Percentiles rank a stretch among this genome's conserved stretches.
phyloP scores from a whole-genome alignment of 2,888 invertebrate genomes.

The Eucriotettix oculatus region DNA sequence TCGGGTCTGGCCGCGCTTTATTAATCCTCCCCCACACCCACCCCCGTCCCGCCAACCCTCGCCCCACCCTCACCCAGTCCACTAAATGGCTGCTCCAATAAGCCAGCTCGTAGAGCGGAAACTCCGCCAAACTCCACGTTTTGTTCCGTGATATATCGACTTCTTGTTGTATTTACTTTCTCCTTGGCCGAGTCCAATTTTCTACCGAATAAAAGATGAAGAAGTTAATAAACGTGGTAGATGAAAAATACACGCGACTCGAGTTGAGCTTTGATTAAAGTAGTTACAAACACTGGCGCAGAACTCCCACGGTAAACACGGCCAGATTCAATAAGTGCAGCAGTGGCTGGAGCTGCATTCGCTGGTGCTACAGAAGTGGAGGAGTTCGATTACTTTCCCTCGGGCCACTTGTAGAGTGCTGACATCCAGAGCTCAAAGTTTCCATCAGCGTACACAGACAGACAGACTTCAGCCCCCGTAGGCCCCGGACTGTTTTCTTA shows the following conservation, averaged over 20 bases:
- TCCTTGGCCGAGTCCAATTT: constrained; percentile 22
- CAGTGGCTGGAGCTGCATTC: background rate
- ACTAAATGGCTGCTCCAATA: background rate
- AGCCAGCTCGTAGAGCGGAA: background rate
- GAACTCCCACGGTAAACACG: constrained; percentile 12
- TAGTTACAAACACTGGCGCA: constrained; percentile 16
- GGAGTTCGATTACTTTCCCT: background rate
- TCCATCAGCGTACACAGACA: background rate
- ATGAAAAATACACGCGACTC: constrained; percentile 16
- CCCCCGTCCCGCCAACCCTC: background rate
- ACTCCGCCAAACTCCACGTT: background rate
- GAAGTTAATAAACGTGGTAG: constrained; percentile 22
- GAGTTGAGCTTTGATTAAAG: constrained; percentile 16
- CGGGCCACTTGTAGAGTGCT: background rate
- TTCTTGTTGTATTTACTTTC: constrained; percentile 21
- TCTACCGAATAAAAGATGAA: constrained; percentile 24
- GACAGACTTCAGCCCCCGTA: background rate
- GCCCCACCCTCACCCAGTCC: background rate
- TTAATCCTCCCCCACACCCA: too few relatives aligned
- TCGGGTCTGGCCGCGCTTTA: too few relatives aligned
- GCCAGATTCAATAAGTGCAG: constrained; percentile 15
- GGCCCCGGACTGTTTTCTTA: background rate
- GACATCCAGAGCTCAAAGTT: background rate
- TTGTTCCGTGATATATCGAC: constrained; percentile 9
- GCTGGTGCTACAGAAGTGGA: background rate